Percentiles rank a stretch among this genome's conserved stretches.
phyloP scores from a whole-genome alignment of 2,113 vertebrate genomes.

The Paraplagusia blochii region DNA sequence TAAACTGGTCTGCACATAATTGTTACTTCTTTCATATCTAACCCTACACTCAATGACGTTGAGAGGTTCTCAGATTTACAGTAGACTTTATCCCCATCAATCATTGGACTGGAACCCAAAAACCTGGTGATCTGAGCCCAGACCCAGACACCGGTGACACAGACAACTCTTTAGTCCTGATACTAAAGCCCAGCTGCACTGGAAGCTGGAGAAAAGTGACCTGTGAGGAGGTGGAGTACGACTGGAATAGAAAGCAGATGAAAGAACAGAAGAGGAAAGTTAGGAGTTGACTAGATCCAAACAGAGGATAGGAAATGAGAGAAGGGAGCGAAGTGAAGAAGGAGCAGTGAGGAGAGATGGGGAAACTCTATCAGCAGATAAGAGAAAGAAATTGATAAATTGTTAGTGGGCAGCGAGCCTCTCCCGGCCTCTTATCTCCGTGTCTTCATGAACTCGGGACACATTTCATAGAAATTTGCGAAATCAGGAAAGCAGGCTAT shows the following conservation, averaged over 20 bases:
- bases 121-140: too few relatives aligned
- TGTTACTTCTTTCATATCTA: too few relatives aligned
- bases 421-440: constrained; percentile 68
- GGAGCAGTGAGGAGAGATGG: not conserved
- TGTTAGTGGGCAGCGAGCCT: constrained; percentile 50
- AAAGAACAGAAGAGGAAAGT: constrained; percentile 2
- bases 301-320: not conserved
- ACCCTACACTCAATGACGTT: too few relatives aligned
- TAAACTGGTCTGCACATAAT: too few relatives aligned
- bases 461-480: constrained; percentile 73
- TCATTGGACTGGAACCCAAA: too few relatives aligned
- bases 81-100: too few relatives aligned
- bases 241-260: constrained; percentile 20
- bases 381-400: constrained; percentile 73
- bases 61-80: too few relatives aligned
- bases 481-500: constrained; percentile 62
- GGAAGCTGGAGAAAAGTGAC: constrained; percentile 6
- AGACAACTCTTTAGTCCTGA: too few relatives aligned
- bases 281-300: not conserved
- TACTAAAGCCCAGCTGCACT: not conserved
- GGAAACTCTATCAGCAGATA: constrained; percentile 69
- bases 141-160: too few relatives aligned
- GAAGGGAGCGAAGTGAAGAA: constrained; percentile 9
- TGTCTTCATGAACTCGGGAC: constrained; percentile 57
- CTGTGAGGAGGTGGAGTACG: constrained; percentile 2